These are phyloP conservation scores for Acanthopleura granulata DNA, from an alignment of 2,888 invertebrate species.

Conservation along the genomic window DNA sequence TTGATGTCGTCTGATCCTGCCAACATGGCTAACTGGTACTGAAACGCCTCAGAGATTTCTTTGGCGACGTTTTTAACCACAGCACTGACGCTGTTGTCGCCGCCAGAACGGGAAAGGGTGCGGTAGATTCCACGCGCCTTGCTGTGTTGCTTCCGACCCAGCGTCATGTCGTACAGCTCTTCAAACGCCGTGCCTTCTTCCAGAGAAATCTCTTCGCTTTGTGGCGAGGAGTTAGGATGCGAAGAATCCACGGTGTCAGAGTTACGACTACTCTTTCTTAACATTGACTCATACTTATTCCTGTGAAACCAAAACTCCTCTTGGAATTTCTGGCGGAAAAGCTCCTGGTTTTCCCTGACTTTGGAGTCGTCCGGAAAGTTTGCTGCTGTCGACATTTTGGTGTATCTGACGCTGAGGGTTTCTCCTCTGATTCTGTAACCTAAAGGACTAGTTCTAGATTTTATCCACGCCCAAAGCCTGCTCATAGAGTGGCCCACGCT, in stretches of 20 bases:
- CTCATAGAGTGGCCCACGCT: too few relatives aligned
- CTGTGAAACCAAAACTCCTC: neutral
- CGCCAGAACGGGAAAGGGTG: neutral
- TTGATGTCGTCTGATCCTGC: neutral
- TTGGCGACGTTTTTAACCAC: neutral
- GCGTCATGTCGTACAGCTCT: constrained; percentile 14
- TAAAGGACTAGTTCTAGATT: too few relatives aligned
- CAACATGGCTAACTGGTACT: constrained; percentile 14
- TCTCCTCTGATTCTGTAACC: too few relatives aligned
- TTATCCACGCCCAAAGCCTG: too few relatives aligned
- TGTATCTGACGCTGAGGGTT: too few relatives aligned
- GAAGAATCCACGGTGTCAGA: neutral
- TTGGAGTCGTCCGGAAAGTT: neutral
- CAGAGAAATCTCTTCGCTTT: neutral
- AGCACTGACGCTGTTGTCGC: neutral
- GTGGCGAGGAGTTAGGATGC: neutral
- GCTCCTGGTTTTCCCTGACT: neutral
- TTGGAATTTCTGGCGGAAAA: neutral
- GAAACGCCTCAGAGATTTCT: neutral
- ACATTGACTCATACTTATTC: neutral
- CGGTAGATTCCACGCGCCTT: constrained; percentile 5
- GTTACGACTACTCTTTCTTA: neutral
- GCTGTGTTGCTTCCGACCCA: neutral
- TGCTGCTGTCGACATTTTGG: neutral
- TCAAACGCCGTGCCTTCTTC: neutral